These are phyloP conservation scores for Paramisgurnus dabryanus DNA, from an alignment of 2,113 vertebrate species.

Conservation along the genomic window DNA sequence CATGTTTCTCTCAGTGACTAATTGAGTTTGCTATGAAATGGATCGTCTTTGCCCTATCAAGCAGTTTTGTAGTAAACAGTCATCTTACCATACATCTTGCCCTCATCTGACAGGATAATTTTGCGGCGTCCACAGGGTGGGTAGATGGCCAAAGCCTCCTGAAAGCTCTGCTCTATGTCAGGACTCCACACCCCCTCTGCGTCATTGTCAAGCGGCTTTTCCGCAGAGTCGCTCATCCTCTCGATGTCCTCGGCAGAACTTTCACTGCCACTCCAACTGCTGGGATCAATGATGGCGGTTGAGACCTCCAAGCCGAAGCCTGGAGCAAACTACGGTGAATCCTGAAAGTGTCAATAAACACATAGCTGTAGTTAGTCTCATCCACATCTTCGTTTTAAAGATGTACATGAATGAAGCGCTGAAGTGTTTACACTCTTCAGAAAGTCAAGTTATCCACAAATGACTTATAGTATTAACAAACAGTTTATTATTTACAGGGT, in stretches of 20 bases:
- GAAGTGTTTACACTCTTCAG: no score
- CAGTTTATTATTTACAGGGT: no score
- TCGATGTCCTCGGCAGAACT: constrained; percentile 99
- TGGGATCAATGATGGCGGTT: constrained; percentile 95
- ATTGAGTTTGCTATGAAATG: background rate
- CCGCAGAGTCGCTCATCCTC: constrained; percentile 96
- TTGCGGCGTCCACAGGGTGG: constrained; percentile 97
- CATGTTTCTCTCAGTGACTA: background rate
- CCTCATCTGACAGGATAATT: constrained; percentile 99
- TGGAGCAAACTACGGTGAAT: constrained; percentile 90
- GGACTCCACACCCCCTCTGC: constrained; percentile 99
- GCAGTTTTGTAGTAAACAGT: background rate
- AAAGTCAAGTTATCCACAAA: no score
- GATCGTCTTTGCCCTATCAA: background rate
- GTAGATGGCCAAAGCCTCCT: constrained; percentile 98
- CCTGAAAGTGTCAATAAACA: constrained; percentile 77
- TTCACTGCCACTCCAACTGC: constrained; percentile 99
- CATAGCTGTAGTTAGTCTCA: constrained; percentile 48
- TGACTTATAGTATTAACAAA: no score
- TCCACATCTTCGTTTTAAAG: constrained; percentile 15
- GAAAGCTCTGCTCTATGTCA: constrained; percentile 99
- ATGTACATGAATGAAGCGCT: no score
- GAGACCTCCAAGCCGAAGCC: constrained; percentile 94
- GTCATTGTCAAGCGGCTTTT: constrained; percentile 97
- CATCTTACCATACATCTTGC: constrained; percentile 99